Conservation (phyloP, 1,140 invertebrate genomes). For the Drosophila rufa region DNA sequence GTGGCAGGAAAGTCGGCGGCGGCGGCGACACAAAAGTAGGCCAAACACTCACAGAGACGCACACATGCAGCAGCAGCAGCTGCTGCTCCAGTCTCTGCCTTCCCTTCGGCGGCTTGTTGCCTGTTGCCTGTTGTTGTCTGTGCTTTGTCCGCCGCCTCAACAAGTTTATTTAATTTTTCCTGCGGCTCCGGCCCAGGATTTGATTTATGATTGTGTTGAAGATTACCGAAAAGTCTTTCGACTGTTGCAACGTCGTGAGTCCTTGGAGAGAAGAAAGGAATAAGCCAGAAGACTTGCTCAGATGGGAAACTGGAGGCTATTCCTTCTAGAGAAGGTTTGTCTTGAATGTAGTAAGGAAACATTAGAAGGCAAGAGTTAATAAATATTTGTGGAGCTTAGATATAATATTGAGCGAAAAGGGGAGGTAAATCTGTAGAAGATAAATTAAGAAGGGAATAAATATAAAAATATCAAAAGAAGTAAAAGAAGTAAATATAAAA, state of each 20-base stretch:
- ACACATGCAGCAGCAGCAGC: constrained; percentile 5
- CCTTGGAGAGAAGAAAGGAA: constrained; percentile 21
- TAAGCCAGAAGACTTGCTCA: constrained; percentile 26
- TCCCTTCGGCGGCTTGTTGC: too few relatives aligned
- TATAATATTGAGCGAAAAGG: neutral
- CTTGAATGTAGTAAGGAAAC: neutral
- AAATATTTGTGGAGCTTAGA: neutral
- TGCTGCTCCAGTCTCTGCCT: neutral
- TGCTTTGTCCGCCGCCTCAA: constrained; percentile 35
- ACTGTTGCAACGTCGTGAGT: constrained; percentile 20
- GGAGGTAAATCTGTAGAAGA: neutral
- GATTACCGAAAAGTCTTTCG: constrained; percentile 38
- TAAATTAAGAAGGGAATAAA: too few relatives aligned
- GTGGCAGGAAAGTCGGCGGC: constrained; percentile 28
- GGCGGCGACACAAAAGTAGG: constrained; percentile 59
- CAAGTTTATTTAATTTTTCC: constrained; percentile 54
- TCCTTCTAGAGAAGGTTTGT: neutral
- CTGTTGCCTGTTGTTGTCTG: constrained; percentile 27
- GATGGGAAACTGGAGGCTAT: neutral
- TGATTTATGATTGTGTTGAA: constrained; percentile 43
- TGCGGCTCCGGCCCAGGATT: constrained; percentile 34
- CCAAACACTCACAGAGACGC: constrained; percentile 62
- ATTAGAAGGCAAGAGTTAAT: neutral
- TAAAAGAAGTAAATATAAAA: too few relatives aligned
- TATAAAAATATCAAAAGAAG: too few relatives aligned